Evolutionary conservation across 2,113 vertebrate species (phyloP), one percentile per base, ranked within the genome.

Genomic region (Halcyon senegalensis): DNA sequence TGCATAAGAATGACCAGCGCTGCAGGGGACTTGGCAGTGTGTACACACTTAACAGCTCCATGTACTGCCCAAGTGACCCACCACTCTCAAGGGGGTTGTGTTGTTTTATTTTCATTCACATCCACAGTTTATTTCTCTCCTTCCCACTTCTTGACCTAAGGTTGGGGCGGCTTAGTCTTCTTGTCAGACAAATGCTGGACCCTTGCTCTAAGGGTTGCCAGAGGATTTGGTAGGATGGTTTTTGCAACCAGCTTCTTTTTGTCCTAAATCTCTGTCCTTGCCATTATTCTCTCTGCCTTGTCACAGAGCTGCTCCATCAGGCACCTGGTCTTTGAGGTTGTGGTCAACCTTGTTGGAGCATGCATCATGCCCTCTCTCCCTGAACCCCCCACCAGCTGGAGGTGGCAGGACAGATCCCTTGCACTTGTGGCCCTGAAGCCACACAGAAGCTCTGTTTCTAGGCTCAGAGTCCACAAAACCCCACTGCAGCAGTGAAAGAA

Each of bases 61-160:
- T 10, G 2, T 44, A 51, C 16, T 55, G 83, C 50, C 53, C 69
- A 25, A 89, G 53, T 33, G 77, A 79, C 75, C 2, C 0, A 35
- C 35, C 0, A 3, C 70, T 69, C 59, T 27, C 20, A 3, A 33
- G n/a, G 35, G 6, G 5, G 0, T 28, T 33, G 60, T 62, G 70
- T 82, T 92, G 66, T 79, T 95, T 89, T 91, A 85, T 96, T 96
- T 95, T 83, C 48, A 43, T 44, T 94, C 53, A 74, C 35, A 81
- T 59, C 43, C 72, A 90, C 62, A 58, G 96, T 96, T 97, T 95
- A 94, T 82, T 94, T 96, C 80, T 90, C 55, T 93, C 50, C 84
- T 84, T 96, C 91, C 91, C 73, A 95, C 92, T 93, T 77, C 53
- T 63, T 96, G 92, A 94, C 89, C 95, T 92, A 64, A 84, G 88